Evolutionary conservation across 2,888 invertebrate genomes (phyloP), one percentile per base, ranked within the genome.

Genomic region (Pecten maximus): DNA sequence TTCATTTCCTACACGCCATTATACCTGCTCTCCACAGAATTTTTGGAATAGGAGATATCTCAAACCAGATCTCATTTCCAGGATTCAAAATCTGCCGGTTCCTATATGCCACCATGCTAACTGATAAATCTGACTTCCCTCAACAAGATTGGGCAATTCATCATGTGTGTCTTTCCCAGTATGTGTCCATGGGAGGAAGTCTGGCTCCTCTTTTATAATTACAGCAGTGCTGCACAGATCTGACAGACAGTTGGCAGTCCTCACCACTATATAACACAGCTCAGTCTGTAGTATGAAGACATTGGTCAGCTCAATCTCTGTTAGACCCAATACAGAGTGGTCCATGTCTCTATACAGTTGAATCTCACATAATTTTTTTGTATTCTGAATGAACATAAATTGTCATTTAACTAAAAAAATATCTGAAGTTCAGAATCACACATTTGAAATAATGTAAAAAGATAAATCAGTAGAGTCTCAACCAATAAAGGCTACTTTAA

Each of bases 81-180:
- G 28, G 4, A 6, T 10, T 12, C 74, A 35, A 28, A 35, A 35
- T 74, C 28, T 74, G 74, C 74, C 28, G 6, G 28, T 74, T 28
- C 60, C 28, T 74, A 74, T 74, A 54, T 19, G 19, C 16, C 50
- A 54, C 19, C 50, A 74, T 74, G 74, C 74, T 74, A 35, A 28
- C 74, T 74, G 74, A 74, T 74, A 74, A 74, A 74, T 74, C 74
- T 74, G 74, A 74, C 35, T 74, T 74, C 74, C 35, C 35, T 28
- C 8, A 74, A 74, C 74, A 74, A 74, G 35, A 74, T 74, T 74
- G 74, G 74, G 35, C 74, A 35, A 74, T 74, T 35, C 74, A 74
- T 74, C 74, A 74, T 74, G 28, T 74, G 74, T 74, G 74, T 74
- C 74, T 74, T 35, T 28, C 74, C 74, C 74, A 74, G 74, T 35